phyloP scores from a whole-genome alignment of 2,797 vertebrate genomes.

The Diplodus sargus region DNA sequence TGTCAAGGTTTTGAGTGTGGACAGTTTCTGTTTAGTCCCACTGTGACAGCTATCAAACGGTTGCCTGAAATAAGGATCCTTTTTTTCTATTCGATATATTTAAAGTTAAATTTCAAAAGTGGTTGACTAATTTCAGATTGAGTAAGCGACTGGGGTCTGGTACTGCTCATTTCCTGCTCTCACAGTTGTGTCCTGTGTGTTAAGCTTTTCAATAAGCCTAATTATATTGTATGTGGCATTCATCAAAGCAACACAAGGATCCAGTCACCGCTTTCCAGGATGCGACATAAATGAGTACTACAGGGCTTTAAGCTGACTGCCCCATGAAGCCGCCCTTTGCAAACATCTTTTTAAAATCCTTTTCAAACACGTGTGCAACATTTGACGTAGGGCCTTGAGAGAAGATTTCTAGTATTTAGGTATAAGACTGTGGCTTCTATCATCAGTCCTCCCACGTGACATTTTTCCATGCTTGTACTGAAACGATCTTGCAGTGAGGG shows the following conservation, averaged over 20 bases:
- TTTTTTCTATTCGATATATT: neutral
- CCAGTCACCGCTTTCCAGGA: conserved; percentile 18
- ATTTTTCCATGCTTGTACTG: neutral
- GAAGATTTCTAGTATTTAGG: neutral
- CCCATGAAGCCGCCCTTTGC: neutral
- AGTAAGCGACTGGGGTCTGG: neutral
- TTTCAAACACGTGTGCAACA: conserved; percentile 16
- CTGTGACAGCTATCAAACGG: neutral
- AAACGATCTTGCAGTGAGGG: neutral
- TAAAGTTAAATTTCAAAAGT: neutral
- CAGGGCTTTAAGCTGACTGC: neutral
- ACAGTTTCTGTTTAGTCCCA: neutral
- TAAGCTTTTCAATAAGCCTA: conserved; percentile 2
- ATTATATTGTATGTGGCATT: neutral
- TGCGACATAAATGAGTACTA: neutral
- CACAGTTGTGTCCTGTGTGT: neutral
- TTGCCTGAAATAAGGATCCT: neutral
- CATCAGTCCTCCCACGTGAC: neutral
- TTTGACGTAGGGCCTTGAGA: neutral
- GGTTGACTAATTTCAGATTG: neutral
- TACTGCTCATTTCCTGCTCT: neutral
- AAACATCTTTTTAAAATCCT: conserved; percentile 18
- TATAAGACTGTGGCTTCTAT: neutral
- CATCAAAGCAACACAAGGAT: conserved; percentile 27
- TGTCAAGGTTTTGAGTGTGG: neutral